phyloP scores from a whole-genome alignment of 2,888 invertebrate species.

The Leptinotarsa haldemani region DNA sequence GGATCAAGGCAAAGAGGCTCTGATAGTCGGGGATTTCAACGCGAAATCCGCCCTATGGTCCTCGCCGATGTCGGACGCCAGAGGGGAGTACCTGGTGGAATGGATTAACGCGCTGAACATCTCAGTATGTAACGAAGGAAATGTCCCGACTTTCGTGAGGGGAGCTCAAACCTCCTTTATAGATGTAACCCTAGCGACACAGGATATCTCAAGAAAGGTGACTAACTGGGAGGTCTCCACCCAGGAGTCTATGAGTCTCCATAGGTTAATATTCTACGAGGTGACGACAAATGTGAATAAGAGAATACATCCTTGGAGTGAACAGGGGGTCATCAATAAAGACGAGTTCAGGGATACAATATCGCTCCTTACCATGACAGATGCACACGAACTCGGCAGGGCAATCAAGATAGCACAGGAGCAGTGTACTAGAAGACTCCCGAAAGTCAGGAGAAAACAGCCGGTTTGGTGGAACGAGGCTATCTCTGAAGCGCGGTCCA shows the following conservation, averaged over 20 bases:
- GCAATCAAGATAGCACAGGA: conserved; percentile 5
- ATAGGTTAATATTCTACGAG: not conserved
- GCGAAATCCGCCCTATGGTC: conserved; percentile 18
- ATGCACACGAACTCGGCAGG: not conserved
- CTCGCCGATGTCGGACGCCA: not conserved
- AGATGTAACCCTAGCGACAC: conserved; percentile 14
- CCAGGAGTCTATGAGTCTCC: conserved; percentile 6
- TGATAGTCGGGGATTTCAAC: conserved; percentile 25
- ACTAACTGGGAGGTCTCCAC: conserved; percentile 7
- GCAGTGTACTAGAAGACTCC: conserved; percentile 6
- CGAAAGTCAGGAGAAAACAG: not conserved
- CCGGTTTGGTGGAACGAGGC: conserved; percentile 23
- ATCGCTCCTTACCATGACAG: not conserved
- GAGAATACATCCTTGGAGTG: not conserved
- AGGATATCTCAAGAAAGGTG: not conserved
- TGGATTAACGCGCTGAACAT: conserved; percentile 4
- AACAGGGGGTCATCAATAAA: not conserved
- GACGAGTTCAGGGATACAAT: not conserved
- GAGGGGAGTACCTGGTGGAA: conserved; percentile 18
- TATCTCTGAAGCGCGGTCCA: not conserved
- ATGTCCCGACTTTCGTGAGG: conserved; percentile 14
- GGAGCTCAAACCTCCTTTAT: conserved; percentile 13
- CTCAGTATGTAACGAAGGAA: conserved; percentile 2
- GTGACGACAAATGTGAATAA: not conserved
- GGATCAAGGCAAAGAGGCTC: not conserved